phyloP scores from a whole-genome alignment of 2,113 vertebrate species.

The Rhinolophus ferrumequinum region DNA sequence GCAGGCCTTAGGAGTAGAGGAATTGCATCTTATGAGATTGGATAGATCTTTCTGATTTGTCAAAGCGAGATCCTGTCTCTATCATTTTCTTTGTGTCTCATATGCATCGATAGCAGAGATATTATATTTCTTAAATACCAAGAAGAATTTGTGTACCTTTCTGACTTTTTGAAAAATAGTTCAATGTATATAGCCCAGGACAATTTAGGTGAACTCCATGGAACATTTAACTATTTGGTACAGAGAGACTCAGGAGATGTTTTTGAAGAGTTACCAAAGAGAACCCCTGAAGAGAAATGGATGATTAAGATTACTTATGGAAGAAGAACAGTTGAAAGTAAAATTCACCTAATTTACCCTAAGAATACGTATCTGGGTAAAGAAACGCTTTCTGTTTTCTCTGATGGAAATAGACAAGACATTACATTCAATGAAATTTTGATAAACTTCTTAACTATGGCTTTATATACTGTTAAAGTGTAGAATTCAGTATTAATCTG shows the following conservation, averaged over 20 bases:
- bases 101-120: background rate
- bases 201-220: background rate
- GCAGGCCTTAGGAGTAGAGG: background rate
- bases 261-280: background rate
- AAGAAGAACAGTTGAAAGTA: background rate
- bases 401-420: background rate
- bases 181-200: background rate
- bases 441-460: background rate
- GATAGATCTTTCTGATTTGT: background rate
- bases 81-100: background rate
- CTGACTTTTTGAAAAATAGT: background rate
- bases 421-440: background rate
- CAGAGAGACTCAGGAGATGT: background rate
- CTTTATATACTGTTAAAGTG: background rate
- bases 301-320: background rate
- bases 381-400: slow-evolving; percentile 28
- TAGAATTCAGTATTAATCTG: background rate
- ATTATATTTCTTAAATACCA: background rate
- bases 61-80: background rate
- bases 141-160: background rate
- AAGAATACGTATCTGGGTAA: background rate
- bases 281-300: background rate
- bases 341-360: background rate
- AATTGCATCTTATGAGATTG: background rate
- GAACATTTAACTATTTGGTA: background rate